These are phyloP conservation scores for Acrossocheilus wenchowensis DNA, from an alignment of 2,797 vertebrate genomes.

Conservation along the genomic window DNA sequence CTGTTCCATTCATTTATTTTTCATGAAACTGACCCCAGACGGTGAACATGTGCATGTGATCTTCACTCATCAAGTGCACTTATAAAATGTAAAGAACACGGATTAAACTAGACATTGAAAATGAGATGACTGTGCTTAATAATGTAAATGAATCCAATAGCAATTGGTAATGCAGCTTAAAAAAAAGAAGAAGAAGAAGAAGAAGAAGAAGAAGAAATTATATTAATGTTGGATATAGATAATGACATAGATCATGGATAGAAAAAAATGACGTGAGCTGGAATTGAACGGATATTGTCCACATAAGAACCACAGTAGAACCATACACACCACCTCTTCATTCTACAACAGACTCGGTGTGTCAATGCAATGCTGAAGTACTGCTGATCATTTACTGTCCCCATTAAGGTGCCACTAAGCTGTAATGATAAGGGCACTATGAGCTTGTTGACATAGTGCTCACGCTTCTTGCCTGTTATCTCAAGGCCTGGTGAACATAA, in stretches of 20 bases:
- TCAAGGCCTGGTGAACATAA: constrained; percentile 51
- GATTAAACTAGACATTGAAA: background rate
- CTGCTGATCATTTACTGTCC: constrained; percentile 37
- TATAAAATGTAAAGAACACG: background rate
- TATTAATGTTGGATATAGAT: background rate
- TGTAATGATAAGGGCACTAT: constrained; percentile 52
- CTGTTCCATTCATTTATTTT: constrained; percentile 34
- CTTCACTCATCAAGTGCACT: constrained; percentile 5
- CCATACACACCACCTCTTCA: background rate
- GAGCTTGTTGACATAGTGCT: constrained; percentile 59
- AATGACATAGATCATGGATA: background rate
- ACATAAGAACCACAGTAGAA: background rate
- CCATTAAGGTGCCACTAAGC: constrained; percentile 50
- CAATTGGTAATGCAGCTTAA: background rate
- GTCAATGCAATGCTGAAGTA: constrained; percentile 22
- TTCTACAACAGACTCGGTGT: constrained; percentile 2
- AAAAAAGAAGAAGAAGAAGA: background rate
- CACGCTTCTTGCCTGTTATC: constrained; percentile 58
- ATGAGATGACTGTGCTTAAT: too few species aligned
- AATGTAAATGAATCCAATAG: background rate
- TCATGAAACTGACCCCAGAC: constrained; percentile 32
- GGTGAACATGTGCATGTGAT: background rate
- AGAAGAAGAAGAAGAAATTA: background rate
- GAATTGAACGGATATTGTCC: background rate
- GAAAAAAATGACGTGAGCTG: background rate